Evolutionary conservation across 2,113 vertebrate genomes (phyloP).

Genomic region (Zosterops hypoxanthus): DNA sequence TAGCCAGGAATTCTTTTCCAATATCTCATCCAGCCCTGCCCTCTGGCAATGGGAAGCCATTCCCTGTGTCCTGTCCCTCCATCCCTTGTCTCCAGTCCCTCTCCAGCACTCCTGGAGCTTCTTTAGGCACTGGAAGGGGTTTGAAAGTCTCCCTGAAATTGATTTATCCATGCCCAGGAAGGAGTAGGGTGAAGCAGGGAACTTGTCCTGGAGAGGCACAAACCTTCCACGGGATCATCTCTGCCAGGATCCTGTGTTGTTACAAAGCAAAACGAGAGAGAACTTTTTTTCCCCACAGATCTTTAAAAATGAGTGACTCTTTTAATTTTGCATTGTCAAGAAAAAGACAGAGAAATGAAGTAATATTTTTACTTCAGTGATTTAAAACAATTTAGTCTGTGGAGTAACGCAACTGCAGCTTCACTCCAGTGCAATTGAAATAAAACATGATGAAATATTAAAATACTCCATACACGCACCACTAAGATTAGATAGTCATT

Average conservation of each 20-base stretch:
- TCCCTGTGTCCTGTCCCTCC: not conserved
- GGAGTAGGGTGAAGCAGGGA: not conserved
- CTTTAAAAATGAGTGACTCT: conserved; percentile 70
- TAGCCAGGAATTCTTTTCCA: not conserved
- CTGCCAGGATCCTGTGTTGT: not conserved
- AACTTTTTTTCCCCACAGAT: conserved; percentile 38
- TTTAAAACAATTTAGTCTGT: conserved; percentile 64
- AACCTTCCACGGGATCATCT: not conserved
- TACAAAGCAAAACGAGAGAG: not conserved
- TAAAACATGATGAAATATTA: conserved; percentile 62
- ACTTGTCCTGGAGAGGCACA: not conserved
- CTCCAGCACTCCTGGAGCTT: not conserved
- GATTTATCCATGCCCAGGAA: accelerated
- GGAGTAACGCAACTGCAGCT: conserved; percentile 16
- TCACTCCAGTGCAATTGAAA: conserved; percentile 16
- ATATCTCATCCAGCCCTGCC: accelerated
- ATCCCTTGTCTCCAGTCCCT: not conserved
- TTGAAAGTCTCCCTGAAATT: not conserved
- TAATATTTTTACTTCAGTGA: conserved; percentile 67
- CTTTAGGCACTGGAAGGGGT: accelerated
- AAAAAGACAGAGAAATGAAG: conserved; percentile 51
- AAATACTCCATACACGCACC: conserved; percentile 18
- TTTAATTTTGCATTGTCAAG: conserved; percentile 68
- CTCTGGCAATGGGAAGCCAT: accelerated
- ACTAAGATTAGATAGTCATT: conserved; percentile 54